A percentile compares a stretch with the other conserved stretches of the same genome.
These are phyloP conservation scores for Coregonus sp. DNA, from an alignment of 2,797 vertebrate species.

Conservation along the genomic window DNA sequence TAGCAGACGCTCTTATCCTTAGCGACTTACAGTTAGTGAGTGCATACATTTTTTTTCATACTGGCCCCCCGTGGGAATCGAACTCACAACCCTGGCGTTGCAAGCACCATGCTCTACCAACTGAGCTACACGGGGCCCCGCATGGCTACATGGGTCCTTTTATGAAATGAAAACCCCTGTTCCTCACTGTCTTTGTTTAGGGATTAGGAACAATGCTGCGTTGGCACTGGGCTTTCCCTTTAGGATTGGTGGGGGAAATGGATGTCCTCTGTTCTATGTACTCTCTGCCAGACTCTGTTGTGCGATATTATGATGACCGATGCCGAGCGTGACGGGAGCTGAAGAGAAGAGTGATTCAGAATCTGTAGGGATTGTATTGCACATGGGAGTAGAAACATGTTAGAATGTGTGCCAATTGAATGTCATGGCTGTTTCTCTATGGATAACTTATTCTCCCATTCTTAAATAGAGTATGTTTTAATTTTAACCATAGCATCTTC, in stretches of 20 bases:
- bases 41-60: too few relatives aligned
- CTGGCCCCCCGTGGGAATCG: too few relatives aligned
- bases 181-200: slow-evolving; percentile 22
- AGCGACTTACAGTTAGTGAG: too few relatives aligned
- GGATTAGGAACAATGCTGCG: slow-evolving; percentile 35
- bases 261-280: slow-evolving; percentile 22
- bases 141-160: slow-evolving; percentile 25
- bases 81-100: too few relatives aligned
- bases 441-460: slow-evolving; percentile 10
- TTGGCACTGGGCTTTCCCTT: slow-evolving; percentile 28
- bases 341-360: neutral
- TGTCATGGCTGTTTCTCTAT: neutral
- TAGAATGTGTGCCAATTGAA: slow-evolving; percentile 16
- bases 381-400: neutral
- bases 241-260: slow-evolving; percentile 9
- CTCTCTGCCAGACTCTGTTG: neutral
- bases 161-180: slow-evolving; percentile 25
- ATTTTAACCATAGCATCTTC: slow-evolving; percentile 27
- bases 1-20: too few relatives aligned
- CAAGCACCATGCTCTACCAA: too few relatives aligned
- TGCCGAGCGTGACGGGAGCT: neutral
- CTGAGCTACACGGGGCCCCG: too few relatives aligned
- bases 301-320: slow-evolving; percentile 13
- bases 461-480: neutral
- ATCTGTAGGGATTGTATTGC: neutral